These are phyloP conservation scores for Serranus cabrilla DNA, from an alignment of 2,797 vertebrate genomes.

Conservation along the genomic window DNA sequence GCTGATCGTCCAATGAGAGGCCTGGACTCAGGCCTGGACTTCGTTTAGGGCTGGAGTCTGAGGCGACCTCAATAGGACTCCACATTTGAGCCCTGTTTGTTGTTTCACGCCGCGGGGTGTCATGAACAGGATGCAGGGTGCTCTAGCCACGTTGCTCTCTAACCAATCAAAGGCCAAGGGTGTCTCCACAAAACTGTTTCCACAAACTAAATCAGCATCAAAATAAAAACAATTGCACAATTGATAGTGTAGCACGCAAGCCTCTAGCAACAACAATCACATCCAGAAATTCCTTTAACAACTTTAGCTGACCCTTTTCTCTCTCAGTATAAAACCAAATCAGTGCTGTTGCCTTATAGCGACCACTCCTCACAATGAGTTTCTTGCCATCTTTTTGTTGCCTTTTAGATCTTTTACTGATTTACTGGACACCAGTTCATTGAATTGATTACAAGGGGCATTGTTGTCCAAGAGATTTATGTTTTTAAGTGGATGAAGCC, in stretches of 20 bases:
- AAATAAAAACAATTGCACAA: slow-evolving; percentile 50
- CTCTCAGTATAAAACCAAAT: slow-evolving; percentile 71
- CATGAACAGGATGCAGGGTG: slow-evolving; percentile 54
- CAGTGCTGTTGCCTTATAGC: slow-evolving; percentile 77
- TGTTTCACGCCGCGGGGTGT: slow-evolving; percentile 41
- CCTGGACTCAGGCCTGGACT: slow-evolving; percentile 18
- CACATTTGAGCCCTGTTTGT: slow-evolving; percentile 45
- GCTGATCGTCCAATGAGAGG: slow-evolving; percentile 22
- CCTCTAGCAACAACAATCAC: slow-evolving; percentile 35
- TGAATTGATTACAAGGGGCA: slow-evolving; percentile 30
- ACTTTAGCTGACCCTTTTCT: slow-evolving; percentile 52
- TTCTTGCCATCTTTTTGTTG: slow-evolving; percentile 55
- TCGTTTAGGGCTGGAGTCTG: slow-evolving; percentile 22
- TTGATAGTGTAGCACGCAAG: slow-evolving; percentile 65
- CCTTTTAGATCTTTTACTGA: slow-evolving; percentile 60
- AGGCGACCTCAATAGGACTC: slow-evolving; percentile 21
- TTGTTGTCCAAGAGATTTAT: slow-evolving; percentile 18
- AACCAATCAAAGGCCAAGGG: slow-evolving; percentile 67
- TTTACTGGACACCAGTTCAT: slow-evolving; percentile 41
- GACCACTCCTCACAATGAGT: slow-evolving; percentile 57
- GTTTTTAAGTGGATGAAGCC: slow-evolving; percentile 57
- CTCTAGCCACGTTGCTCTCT: slow-evolving; percentile 64
- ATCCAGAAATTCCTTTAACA: slow-evolving; percentile 55
- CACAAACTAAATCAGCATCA: slow-evolving; percentile 40
- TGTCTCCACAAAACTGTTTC: slow-evolving; percentile 44